Evolutionary conservation across 2,888 invertebrate species (phyloP).

Genomic region (Girardia tigrina): DNA sequence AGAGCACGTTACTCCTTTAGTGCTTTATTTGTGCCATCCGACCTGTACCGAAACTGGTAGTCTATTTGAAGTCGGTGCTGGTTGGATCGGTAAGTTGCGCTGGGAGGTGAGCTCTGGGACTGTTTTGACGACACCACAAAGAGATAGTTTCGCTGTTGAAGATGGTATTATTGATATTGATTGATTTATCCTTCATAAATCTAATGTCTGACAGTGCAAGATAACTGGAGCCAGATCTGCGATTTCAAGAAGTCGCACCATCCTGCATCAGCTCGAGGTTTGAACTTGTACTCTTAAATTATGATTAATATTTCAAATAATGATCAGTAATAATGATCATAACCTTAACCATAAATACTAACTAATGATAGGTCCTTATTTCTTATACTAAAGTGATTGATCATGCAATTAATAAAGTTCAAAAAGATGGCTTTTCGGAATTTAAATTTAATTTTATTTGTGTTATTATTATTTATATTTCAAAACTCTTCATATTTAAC

Average conservation of each 20-base stretch:
- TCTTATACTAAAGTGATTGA: no score
- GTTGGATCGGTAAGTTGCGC: slow-evolving; percentile 51
- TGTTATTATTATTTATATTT: no score
- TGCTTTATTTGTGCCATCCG: slow-evolving; percentile 78
- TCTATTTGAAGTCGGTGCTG: slow-evolving; percentile 54
- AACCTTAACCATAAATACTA: no score
- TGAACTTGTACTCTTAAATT: no score
- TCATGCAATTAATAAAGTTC: no score
- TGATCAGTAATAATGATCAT: no score
- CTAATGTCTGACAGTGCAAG: slow-evolving; percentile 56
- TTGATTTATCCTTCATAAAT: not conserved
- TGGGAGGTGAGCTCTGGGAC: slow-evolving; percentile 54
- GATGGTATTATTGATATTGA: slow-evolving; percentile 42
- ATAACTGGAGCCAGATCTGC: slow-evolving; percentile 66
- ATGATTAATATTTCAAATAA: no score
- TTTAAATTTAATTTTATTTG: no score
- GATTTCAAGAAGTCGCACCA: slow-evolving; percentile 59
- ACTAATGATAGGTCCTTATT: no score
- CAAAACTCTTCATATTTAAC: no score
- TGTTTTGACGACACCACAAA: slow-evolving; percentile 55
- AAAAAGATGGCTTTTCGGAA: no score
- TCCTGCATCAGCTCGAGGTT: slow-evolving; percentile 43
- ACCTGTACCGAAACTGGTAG: slow-evolving; percentile 63
- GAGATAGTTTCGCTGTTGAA: slow-evolving; percentile 63
- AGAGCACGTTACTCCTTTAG: slow-evolving; percentile 72